Base-by-base conservation (phyloP, 1,140 invertebrate species). In the Nymphalis io region DNA sequence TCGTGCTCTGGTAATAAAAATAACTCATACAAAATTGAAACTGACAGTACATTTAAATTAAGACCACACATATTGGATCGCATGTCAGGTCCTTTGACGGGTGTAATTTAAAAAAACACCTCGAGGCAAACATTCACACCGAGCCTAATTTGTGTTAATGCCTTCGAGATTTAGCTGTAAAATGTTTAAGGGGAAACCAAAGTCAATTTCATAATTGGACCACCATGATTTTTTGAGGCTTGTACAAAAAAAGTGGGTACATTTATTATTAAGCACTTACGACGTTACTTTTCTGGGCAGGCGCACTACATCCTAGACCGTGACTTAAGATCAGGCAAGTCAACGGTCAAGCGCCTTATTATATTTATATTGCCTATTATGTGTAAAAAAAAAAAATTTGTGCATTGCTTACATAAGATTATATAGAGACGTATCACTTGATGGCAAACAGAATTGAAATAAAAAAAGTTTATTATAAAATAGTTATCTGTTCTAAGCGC, bases 21-120 rank as follows among this genome's bases (percentile, higher is more conserved):
- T 20, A 51, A 20, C 6, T n/a, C 16, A 51, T 18, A 51, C 16
- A 51, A 1, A 51, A 20, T 51, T 16, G 48, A 12, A 33, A 12
- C 48, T 18, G 12, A 27, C 51, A 15, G 20, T 27, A 55, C 20
- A 23, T 27, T 67, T 48, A 72, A 58, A 72, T 72, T 39, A 68
- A 72, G 70, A 72, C 70, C 70, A 72, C 70, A 72, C 70, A 63
- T 16, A 39, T 33, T 44, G 68, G 58, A 55, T 62, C 58, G 51
- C 68, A 39, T 70, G 60, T 68, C 65, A 57, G 48, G 33, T 33
- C 20, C 39, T 57, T 63, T 70, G 68, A 70, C 60, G 60, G 53
- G 48, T 55, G 51, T 53, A 53, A 65, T 55, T 65, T 68, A 55
- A 55, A 59, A 67, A 60, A 59, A 38, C 55, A 46, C 65, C 65